Evolutionary conservation across 2,113 vertebrate species (phyloP).

Genomic region (Zosterops lateralis): DNA sequence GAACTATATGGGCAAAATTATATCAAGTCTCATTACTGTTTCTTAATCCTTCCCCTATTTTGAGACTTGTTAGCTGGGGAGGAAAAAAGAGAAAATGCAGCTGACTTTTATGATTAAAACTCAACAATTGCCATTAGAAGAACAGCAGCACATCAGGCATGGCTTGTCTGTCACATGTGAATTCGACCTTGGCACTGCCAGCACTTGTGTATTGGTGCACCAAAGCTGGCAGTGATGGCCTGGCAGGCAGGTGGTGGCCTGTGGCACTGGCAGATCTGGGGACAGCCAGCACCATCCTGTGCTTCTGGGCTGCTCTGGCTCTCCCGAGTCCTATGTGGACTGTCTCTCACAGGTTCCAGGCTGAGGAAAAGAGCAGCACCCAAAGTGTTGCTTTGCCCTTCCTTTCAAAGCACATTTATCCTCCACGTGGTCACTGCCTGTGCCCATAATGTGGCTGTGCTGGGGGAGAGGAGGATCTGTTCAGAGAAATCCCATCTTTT

Average conservation of each 20-base stretch:
- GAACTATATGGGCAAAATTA: not conserved
- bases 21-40: not conserved
- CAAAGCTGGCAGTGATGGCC: not conserved
- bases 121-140: constrained; percentile 39
- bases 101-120: constrained; percentile 24
- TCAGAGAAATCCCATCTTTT: not conserved
- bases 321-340: rapidly evolving
- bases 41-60: not conserved
- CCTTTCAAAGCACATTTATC: rapidly evolving
- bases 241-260: not conserved
- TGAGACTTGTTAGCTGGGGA: not conserved
- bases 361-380: not conserved
- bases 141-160: constrained; percentile 26
- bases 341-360: not conserved
- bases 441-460: not conserved
- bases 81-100: constrained; percentile 8
- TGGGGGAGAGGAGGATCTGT: not conserved
- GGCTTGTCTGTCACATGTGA: not conserved
- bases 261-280: rapidly evolving
- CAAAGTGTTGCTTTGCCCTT: not conserved
- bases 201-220: not conserved
- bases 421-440: not conserved
- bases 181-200: not conserved
- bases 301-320: not conserved
- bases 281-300: not conserved